Evolutionary conservation across 2,797 vertebrate species (phyloP).

Genomic region (Chelon labrosus): DNA sequence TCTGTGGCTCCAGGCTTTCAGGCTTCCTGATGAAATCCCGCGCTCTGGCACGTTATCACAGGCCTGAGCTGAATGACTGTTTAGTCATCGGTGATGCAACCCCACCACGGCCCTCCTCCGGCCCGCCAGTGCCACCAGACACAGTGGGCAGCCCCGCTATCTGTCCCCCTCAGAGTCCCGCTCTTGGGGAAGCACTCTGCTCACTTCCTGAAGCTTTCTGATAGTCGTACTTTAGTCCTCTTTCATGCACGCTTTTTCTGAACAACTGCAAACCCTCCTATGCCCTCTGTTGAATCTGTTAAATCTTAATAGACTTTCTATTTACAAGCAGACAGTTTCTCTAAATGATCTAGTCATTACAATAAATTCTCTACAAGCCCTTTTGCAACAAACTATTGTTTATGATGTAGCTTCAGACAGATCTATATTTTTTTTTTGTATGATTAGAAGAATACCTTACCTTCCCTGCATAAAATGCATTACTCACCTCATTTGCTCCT

Average conservation of each 20-base stretch:
- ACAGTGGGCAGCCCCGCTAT: conserved; percentile 19
- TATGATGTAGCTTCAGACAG: conserved; percentile 8
- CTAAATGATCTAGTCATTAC: conserved; percentile 4
- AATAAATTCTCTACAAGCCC: conserved; percentile 11
- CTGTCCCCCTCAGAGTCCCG: conserved; percentile 40
- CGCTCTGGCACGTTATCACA: conserved; percentile 72
- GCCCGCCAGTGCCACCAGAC: conserved; percentile 33
- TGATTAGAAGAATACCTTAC: conserved; percentile 43
- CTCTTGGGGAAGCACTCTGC: conserved; percentile 31
- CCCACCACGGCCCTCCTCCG: conserved; percentile 14
- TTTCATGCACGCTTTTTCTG: conserved; percentile 10
- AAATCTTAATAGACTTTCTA: conserved; percentile 13
- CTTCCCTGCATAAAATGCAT: conserved; percentile 33
- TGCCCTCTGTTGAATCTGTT: background rate
- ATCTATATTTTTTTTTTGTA: conserved; percentile 1
- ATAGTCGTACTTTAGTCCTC: conserved; percentile 17
- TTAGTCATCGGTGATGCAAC: conserved; percentile 69
- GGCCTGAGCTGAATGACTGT: conserved; percentile 54
- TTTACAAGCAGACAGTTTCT: background rate
- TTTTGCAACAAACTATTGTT: background rate
- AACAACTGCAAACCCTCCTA: conserved; percentile 3
- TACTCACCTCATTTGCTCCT: conserved; percentile 74
- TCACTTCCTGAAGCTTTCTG: conserved; percentile 30
- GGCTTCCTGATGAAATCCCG: conserved; percentile 64
- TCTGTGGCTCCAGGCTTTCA: conserved; percentile 68